Conservation (phyloP, 2,888 invertebrate species). For the Cremastinae sp. region DNA sequence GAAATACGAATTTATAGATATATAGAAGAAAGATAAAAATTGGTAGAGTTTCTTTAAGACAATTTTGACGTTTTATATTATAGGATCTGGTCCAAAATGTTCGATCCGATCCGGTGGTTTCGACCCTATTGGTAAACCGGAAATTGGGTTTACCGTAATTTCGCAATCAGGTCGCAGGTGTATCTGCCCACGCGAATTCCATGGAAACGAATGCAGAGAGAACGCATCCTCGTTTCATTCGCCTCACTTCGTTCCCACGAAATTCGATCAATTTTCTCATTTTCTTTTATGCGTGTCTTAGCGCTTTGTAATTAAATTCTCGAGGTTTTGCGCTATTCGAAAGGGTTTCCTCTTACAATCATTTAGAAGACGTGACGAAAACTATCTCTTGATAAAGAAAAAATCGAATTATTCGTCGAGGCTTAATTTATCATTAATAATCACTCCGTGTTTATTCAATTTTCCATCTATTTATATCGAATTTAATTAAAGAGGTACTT, state of each 20-base stretch:
- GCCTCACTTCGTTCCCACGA: neutral
- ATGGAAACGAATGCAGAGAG: constrained; percentile 28
- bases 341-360: neutral
- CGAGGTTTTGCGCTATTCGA: neutral
- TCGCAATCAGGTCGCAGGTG: constrained; percentile 76
- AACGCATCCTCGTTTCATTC: constrained; percentile 8
- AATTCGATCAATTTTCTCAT: constrained; percentile 31
- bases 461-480: too few relatives aligned
- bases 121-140: constrained; percentile 43
- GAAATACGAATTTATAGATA: too few relatives aligned
- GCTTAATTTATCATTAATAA: too few relatives aligned
- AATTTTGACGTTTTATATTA: too few relatives aligned
- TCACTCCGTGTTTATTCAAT: too few relatives aligned
- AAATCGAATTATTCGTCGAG: too few relatives aligned
- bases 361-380: neutral
- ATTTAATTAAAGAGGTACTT: too few relatives aligned
- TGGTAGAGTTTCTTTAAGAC: too few relatives aligned
- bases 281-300: neutral
- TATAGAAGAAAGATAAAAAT: too few relatives aligned
- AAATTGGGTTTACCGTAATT: constrained; percentile 73
- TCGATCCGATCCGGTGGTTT: constrained; percentile 65
- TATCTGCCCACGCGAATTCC: constrained; percentile 31
- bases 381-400: neutral
- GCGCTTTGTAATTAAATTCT: neutral
- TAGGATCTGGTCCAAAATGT: too few relatives aligned